Evolutionary conservation across 2,888 invertebrate genomes (phyloP), one percentile per base, ranked within the genome.

Genomic region (Diloba caeruleocephala): DNA sequence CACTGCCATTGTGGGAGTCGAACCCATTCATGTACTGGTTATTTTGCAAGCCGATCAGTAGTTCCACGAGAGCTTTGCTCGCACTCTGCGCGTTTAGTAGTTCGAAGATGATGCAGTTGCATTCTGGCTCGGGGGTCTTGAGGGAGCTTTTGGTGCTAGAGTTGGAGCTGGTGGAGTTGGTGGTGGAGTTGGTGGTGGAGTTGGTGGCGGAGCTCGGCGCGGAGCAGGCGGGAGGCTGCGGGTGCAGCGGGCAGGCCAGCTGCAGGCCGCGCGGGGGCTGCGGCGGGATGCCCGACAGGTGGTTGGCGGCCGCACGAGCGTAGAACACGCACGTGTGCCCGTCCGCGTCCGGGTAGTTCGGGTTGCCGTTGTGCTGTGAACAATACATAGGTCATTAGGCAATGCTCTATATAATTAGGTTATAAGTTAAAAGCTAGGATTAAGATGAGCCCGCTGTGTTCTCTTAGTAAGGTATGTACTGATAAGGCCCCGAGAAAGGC

Each of bases 341-440:
- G 80, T 94, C 94, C 3, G 85, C 83, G 80, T 99, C 99, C 36
- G 98, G 95, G 78, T 96, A 96, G 83, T 97, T 97, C 0, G 98
- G 97, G 89, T 98, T 98, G 60, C 98, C 99, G 85, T 98, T 98
- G 90, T 99, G 97, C 99, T 99, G 94, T 0, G 73, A 33, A 71
- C 8, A 37, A 33, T 10, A 43, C n/a, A 9, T 4, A 14, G 12
- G 1, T 3, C 1, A 12, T 31, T 31, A n/a, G n/a, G n/a, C n/a
- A n/a, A n/a, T n/a, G n/a, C n/a, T n/a, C n/a, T n/a, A n/a, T n/a
- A n/a, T n/a, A n/a, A n/a, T n/a, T n/a, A n/a, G n/a, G n/a, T n/a
- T n/a, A n/a, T n/a, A n/a, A n/a, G n/a, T n/a, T n/a, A n/a, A n/a
- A n/a, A n/a, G n/a, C n/a, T n/a, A n/a, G n/a, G n/a, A n/a, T n/a